phyloP scores from a whole-genome alignment of 2,888 invertebrate species.

The Eupithecia pulchellata region DNA sequence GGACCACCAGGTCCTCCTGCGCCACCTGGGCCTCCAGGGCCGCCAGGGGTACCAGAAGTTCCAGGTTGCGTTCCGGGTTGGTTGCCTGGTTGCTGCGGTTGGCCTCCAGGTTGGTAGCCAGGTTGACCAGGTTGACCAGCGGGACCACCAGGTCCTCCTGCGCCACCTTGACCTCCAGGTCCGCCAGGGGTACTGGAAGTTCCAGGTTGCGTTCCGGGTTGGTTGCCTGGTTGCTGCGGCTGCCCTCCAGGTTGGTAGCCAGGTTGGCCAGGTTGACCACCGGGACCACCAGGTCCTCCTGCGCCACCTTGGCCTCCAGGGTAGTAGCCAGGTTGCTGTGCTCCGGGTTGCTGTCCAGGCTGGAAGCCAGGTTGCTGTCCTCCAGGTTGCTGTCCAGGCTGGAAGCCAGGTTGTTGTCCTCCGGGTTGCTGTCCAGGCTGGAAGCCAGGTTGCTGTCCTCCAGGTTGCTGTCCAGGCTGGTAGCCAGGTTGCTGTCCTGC shows the following conservation, averaged over 20 bases:
- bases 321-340: constrained; percentile 52
- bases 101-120: constrained; percentile 47
- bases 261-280: constrained; percentile 49
- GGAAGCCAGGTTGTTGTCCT: constrained; percentile 48
- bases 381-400: constrained; percentile 40
- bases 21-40: constrained; percentile 11
- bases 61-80: constrained; percentile 16
- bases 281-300: too few species aligned
- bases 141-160: constrained; percentile 18
- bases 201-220: constrained; percentile 15
- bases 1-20: too few species aligned
- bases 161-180: constrained; percentile 28
- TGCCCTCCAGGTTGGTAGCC: constrained; percentile 48
- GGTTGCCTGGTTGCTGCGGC: constrained; percentile 34
- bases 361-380: constrained; percentile 38
- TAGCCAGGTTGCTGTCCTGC: constrained; percentile 40
- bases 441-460: constrained; percentile 58
- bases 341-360: constrained; percentile 26
- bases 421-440: constrained; percentile 46
- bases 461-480: too few species aligned
- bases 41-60: constrained; percentile 20
- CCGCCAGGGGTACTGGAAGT: constrained; percentile 21
- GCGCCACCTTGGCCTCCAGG: constrained; percentile 35
- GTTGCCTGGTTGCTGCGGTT: constrained; percentile 35
- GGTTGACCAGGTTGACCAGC: constrained; percentile 44